Evolutionary conservation across 1,140 invertebrate genomes (phyloP), one percentile per base, ranked within the genome.

Genomic region (Chelonus insularis): DNA sequence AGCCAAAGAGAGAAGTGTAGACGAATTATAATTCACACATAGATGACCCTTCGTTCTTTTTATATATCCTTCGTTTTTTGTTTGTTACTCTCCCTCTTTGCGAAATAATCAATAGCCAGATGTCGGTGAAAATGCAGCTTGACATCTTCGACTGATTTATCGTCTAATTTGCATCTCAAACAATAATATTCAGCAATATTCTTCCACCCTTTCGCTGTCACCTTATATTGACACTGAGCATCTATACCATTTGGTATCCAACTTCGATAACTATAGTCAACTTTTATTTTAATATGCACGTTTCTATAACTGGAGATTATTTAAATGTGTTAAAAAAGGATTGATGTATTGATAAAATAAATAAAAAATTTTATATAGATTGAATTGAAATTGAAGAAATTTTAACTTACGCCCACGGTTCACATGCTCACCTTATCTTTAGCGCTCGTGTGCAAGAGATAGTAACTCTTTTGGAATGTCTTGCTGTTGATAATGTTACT

Each of bases 61-160:
- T n/a, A 29, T 7, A 29, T 29, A 9, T 37, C 36, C 11, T 37
- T 2, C 12, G 11, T 37, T 37, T 12, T 12, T 37, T 37, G 36
- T 50, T 9, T 2, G 14, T 8, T 12, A 25, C 11, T 4, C 1
- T 47, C 16, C 21, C 43, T 12, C 39, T 41, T n/a, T 41, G 39
- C 39, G 9, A 16, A 39, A 39, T 39, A 39, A 43, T 43, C 41
- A 43, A 43, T 43, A 43, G 45, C 14, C 45, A 48, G 45, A 18
- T 48, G 45, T 48, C 45, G 45, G 45, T 48, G 45, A 48, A 48
- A 48, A 48, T 20, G 18, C 45, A 48, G 45, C 45, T 48, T 48
- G 43, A 16, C 45, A 50, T 60, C 59, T 54, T 60, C 32, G 18
- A 47, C 51, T 60, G 59, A 60, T 60, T 60, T 60, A 60, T 60